A percentile compares a stretch with the other conserved stretches of the same genome.
Conservation (phyloP, 2,888 invertebrate species). For the Mystacides longicornis region DNA sequence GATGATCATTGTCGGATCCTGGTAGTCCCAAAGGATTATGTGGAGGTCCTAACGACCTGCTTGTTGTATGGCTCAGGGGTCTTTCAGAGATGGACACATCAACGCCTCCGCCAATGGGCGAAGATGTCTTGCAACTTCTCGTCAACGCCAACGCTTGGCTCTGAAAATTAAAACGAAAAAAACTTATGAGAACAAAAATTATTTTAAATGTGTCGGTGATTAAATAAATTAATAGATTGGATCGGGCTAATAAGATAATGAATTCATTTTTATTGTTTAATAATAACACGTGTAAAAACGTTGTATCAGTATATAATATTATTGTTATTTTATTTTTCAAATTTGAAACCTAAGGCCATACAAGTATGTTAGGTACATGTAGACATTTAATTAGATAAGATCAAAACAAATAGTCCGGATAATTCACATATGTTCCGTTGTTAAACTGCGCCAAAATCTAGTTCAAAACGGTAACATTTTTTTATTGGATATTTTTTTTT, state of each 20-base stretch:
- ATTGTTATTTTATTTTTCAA: too few relatives aligned
- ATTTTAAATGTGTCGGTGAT: neutral
- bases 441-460: neutral
- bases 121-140: conserved; percentile 39
- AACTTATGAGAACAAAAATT: neutral
- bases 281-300: too few relatives aligned
- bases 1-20: conserved; percentile 38
- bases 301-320: too few relatives aligned
- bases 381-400: neutral
- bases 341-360: neutral
- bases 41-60: conserved; percentile 40
- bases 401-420: neutral
- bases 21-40: conserved; percentile 32
- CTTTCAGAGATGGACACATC: conserved; percentile 31
- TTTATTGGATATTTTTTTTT: too few relatives aligned
- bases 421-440: neutral
- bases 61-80: conserved; percentile 41
- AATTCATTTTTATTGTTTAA: too few relatives aligned
- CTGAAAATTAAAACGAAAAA: too few relatives aligned
- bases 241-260: too few relatives aligned
- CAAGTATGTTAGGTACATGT: neutral
- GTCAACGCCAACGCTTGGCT: conserved; percentile 61
- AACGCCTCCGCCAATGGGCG: conserved; percentile 30
- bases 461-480: neutral
- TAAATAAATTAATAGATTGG: too few relatives aligned